These are phyloP conservation scores for Nyctibius bracteatus DNA, from an alignment of 2,113 vertebrate genomes.

Conservation along the genomic window DNA sequence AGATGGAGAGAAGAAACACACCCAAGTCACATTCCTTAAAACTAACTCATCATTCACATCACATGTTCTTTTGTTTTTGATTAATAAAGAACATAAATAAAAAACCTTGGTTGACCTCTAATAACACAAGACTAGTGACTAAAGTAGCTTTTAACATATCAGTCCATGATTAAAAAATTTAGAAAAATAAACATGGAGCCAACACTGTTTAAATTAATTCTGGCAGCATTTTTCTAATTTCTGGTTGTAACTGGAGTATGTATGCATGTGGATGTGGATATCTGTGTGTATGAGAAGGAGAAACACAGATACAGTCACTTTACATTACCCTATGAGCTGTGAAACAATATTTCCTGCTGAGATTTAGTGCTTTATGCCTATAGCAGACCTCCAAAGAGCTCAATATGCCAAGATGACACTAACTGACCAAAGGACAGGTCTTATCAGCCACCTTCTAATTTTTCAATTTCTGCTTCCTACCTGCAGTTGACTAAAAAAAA, in stretches of 20 bases:
- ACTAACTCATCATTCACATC: rapidly evolving
- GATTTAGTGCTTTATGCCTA: neutral
- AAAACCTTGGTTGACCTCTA: neutral
- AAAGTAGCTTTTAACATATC: neutral
- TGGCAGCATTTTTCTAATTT: neutral
- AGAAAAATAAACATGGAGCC: neutral
- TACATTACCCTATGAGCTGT: neutral
- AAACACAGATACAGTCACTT: neutral
- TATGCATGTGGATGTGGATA: neutral
- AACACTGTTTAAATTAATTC: neutral
- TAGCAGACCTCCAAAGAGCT: neutral
- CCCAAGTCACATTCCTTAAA: neutral
- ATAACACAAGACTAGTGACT: neutral
- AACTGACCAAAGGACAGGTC: neutral
- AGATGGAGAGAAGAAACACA: neutral
- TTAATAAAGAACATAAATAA: neutral
- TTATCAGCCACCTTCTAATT: neutral
- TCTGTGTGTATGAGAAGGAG: neutral
- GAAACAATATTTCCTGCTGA: neutral
- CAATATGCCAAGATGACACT: neutral
- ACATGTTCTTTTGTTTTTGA: neutral
- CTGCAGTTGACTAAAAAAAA: neutral
- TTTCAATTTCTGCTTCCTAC: neutral
- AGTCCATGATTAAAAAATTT: neutral
- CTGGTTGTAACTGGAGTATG: neutral